Evolutionary conservation across 2,888 invertebrate genomes (phyloP), one percentile per base, ranked within the genome.

Genomic region (Heliconius aoede): DNA sequence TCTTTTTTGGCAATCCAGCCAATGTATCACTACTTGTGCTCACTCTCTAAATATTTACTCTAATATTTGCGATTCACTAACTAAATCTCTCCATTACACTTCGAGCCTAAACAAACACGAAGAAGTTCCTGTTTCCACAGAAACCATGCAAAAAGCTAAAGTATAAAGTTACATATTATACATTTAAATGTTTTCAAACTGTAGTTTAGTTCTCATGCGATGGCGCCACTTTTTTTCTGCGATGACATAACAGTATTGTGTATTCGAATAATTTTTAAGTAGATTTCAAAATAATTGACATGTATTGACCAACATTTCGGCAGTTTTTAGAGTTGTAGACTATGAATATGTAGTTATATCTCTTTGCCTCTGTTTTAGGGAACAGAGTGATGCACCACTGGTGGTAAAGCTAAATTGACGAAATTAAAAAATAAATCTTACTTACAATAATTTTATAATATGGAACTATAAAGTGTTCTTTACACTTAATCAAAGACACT

Each of bases 41-140:
- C 89, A 90, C 86, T 90, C 81, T 78, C 79, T 79, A 82, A 83
- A 84, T 84, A 86, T 80, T 82, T 83, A 83, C 72, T 36, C 84
- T 83, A 84, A 86, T 88, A 87, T 90, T 89, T 86, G 86, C 86
- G 81, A 83, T 81, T 87, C 84, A 83, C 78, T 79, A 82, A 83
- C 87, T 87, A 90, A 89, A 92, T 91, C 91, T 88, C 87, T 89
- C 89, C 88, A 90, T 91, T 89, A 87, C 86, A 83, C 79, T 83
- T 82, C 83, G 82, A 81, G 83, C 93, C 93, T 93, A 92, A 93
- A 85, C 80, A 89, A 93, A 93, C 89, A 93, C 74, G 76, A 82
- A 86, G 84, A 89, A 92, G 91, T 92, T 93, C 93, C 93, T 91
- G 87, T 81, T 76, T 82, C 85, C 86, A 88, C 88, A 89, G 88